phyloP scores from a whole-genome alignment of 2,113 vertebrate genomes.

The Jacana jacana region DNA sequence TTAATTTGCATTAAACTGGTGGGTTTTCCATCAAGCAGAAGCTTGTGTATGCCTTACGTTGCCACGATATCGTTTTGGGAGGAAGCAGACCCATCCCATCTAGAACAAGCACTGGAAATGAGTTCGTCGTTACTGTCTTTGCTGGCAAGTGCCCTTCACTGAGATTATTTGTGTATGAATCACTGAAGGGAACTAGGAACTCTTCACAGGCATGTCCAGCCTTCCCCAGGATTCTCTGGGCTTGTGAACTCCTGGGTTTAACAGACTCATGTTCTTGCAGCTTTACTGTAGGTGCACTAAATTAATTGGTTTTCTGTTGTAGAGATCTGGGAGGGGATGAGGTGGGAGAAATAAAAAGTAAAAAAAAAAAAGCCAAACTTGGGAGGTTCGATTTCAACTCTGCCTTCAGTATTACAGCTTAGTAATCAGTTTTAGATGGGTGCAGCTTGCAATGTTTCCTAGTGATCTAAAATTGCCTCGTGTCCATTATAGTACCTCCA shows the following conservation, averaged over 20 bases:
- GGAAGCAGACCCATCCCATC: not conserved
- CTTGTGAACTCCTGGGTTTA: not conserved
- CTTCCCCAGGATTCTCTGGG: not conserved
- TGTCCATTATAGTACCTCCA: conserved; percentile 89
- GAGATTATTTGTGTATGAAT: not conserved
- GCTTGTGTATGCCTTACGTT: not conserved
- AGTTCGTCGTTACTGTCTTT: not conserved
- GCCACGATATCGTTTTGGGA: not conserved
- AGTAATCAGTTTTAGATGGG: not conserved
- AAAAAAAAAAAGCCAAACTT: not conserved
- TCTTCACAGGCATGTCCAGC: not conserved
- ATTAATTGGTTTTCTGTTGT: not conserved
- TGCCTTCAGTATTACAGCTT: not conserved
- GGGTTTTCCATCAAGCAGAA: not conserved
- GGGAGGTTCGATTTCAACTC: not conserved
- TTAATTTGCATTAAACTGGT: not conserved
- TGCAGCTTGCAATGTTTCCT: not conserved
- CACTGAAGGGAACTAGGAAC: not conserved
- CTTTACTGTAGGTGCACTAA: not conserved
- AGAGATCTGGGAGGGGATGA: not conserved
- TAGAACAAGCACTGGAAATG: not conserved
- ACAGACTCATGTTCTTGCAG: not conserved
- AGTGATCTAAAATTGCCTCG: not conserved
- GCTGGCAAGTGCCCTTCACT: not conserved
- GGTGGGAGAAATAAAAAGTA: not conserved